Conservation (phyloP, 2,888 invertebrate genomes). For the Silvanus unidentatus region DNA sequence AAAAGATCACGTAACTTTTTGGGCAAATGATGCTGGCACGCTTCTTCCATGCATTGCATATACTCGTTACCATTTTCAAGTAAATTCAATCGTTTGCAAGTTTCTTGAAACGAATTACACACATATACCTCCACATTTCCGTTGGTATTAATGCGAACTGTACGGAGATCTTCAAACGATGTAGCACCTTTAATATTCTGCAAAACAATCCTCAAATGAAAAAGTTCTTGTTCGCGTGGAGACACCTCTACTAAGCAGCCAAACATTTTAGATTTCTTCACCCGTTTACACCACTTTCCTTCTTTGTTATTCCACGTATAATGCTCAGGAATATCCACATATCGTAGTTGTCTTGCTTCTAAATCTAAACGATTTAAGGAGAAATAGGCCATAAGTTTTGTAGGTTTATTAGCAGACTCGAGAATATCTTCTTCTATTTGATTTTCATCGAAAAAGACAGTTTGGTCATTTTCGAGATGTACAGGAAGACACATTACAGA, state of each 20-base stretch:
- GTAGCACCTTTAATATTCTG: slow-evolving; percentile 21
- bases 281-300: slow-evolving; percentile 3
- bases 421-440: slow-evolving; percentile 11
- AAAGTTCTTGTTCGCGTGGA: slow-evolving; percentile 16
- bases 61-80: slow-evolving; percentile 30
- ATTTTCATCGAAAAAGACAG: slow-evolving; percentile 8
- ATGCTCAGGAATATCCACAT: slow-evolving; percentile 18
- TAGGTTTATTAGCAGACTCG: slow-evolving; percentile 7
- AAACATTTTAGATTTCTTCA: slow-evolving; percentile 6
- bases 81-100: slow-evolving; percentile 16
- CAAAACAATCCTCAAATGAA: slow-evolving; percentile 24
- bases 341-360: slow-evolving; percentile 14
- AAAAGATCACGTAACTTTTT: slow-evolving; percentile 31
- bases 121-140: slow-evolving; percentile 9
- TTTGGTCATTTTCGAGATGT: slow-evolving; percentile 30
- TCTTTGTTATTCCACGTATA: slow-evolving; percentile 9
- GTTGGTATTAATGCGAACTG: no score
- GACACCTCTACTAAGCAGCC: slow-evolving; percentile 9
- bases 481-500: slow-evolving; percentile 31
- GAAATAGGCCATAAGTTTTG: slow-evolving; percentile 30
- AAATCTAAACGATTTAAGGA: slow-evolving; percentile 19
- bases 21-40: slow-evolving; percentile 23
- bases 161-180: slow-evolving; percentile 27
- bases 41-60: slow-evolving; percentile 24
- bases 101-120: slow-evolving; percentile 26